Evolutionary conservation across 2,888 invertebrate species (phyloP).

Genomic region (Scaptomyza parva): DNA sequence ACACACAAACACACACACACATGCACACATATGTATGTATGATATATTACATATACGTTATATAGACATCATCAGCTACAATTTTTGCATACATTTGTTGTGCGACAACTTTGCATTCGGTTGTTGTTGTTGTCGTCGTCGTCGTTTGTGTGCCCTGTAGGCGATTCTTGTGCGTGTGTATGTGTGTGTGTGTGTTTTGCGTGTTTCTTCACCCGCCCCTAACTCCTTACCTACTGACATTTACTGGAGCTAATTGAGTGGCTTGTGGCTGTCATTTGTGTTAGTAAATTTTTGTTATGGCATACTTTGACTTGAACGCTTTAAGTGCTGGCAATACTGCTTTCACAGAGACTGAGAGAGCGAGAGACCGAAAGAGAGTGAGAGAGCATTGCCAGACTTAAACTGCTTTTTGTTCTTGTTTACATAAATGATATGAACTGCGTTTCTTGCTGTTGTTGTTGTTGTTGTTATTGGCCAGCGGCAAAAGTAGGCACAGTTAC

Average conservation of each 20-base stretch:
- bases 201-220: not conserved
- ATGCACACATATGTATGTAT: constrained; percentile 2
- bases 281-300: constrained; percentile 30
- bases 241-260: constrained; percentile 66
- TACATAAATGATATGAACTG: constrained; percentile 41
- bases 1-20: constrained; percentile 27
- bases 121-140: constrained; percentile 19
- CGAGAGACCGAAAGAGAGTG: no score
- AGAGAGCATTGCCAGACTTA: constrained; percentile 25
- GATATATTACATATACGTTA: constrained; percentile 13
- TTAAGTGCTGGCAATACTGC: constrained; percentile 37
- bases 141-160: constrained; percentile 45
- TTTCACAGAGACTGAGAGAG: no score
- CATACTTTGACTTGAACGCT: constrained; percentile 39
- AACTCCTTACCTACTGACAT: constrained; percentile 5
- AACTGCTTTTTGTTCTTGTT: constrained; percentile 21
- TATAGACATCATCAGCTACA: constrained; percentile 53
- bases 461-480: constrained; percentile 31
- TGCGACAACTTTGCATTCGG: constrained; percentile 17
- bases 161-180: constrained; percentile 14
- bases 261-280: constrained; percentile 56
- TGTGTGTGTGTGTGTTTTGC: constrained; percentile 11
- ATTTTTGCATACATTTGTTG: constrained; percentile 53
- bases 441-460: constrained; percentile 5
- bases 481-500: constrained; percentile 44